Evolutionary conservation across 2,113 vertebrate species (phyloP).

Genomic region (Entomyzon cyanotis): DNA sequence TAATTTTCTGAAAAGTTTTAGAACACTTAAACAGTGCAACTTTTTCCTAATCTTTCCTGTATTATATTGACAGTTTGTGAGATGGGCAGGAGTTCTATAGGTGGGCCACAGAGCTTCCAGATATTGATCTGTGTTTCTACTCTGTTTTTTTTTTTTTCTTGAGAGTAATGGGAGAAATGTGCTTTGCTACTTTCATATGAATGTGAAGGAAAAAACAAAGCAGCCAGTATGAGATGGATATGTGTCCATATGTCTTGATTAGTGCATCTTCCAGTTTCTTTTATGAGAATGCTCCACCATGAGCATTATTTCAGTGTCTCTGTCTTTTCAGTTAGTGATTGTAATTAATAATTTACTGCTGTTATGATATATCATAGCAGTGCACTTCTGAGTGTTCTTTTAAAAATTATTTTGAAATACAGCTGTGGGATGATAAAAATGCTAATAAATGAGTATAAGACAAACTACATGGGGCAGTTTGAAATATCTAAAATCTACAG

Average conservation of each 20-base stretch:
- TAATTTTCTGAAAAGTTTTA: neutral
- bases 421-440: neutral
- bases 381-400: neutral
- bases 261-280: neutral
- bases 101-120: neutral
- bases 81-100: neutral
- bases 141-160: neutral
- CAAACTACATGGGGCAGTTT: neutral
- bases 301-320: neutral
- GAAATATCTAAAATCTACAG: neutral
- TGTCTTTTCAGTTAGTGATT: neutral
- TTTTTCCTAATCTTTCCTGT: neutral
- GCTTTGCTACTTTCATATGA: neutral
- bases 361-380: neutral
- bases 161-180: accelerated
- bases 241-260: neutral
- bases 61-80: neutral
- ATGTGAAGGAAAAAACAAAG: neutral
- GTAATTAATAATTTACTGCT: neutral
- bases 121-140: neutral
- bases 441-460: neutral
- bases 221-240: neutral
- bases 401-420: neutral
- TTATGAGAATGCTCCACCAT: neutral
- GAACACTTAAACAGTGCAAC: neutral